Conservation (phyloP, 2,888 invertebrate species). For the Drosophila atroscutellata region DNA sequence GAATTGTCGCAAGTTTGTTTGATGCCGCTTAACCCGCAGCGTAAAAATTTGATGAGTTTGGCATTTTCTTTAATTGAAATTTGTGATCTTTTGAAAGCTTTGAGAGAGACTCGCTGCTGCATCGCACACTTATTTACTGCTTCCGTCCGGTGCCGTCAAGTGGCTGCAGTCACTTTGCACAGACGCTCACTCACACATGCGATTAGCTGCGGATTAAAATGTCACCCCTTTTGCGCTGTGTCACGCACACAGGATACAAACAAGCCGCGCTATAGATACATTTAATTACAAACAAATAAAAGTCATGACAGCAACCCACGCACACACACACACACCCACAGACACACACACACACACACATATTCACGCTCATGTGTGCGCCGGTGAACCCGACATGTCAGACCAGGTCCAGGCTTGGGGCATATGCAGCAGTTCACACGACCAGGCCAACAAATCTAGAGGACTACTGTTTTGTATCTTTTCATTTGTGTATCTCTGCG, state of each 20-base stretch:
- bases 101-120: conserved; percentile 69
- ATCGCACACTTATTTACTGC: conserved; percentile 25
- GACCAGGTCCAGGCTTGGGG: conserved; percentile 51
- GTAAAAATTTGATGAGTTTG: conserved; percentile 80
- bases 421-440: conserved; percentile 78
- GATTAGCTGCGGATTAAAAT: conserved; percentile 83
- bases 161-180: conserved; percentile 68
- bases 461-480: conserved; percentile 37
- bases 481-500: conserved; percentile 49
- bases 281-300: conserved; percentile 82
- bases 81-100: conserved; percentile 83
- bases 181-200: conserved; percentile 69
- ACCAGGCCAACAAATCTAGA: conserved; percentile 42
- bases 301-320: conserved; percentile 75
- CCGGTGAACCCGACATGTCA: conserved; percentile 24
- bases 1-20: conserved; percentile 61
- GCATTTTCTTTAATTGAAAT: conserved; percentile 82
- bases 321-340: conserved; percentile 33
- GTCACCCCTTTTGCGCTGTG: conserved; percentile 78
- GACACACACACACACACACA: conserved; percentile 1
- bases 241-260: conserved; percentile 56
- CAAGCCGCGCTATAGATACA: conserved; percentile 61
- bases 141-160: conserved; percentile 53
- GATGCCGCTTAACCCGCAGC: conserved; percentile 73
- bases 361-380: conserved; percentile 24